Percentiles rank a stretch among this genome's conserved stretches.
phyloP scores from a whole-genome alignment of 2,113 vertebrate species.

The Furnarius figulus region DNA sequence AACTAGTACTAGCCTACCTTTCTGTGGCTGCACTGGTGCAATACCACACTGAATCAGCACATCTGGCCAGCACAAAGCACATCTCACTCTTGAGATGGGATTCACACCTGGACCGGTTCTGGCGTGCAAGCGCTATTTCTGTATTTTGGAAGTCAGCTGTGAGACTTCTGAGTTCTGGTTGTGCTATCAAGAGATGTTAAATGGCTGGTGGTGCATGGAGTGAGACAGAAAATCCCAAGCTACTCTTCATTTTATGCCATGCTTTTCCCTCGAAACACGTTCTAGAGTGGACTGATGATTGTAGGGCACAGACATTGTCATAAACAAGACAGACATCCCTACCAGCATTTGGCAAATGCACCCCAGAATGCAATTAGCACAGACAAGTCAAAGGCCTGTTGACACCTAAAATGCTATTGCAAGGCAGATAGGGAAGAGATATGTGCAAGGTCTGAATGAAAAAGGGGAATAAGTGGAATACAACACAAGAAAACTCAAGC shows the following conservation, averaged over 20 bases:
- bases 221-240: neutral
- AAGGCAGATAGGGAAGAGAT: neutral
- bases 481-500: neutral
- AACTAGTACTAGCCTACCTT: neutral
- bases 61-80: neutral
- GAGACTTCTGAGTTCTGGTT: neutral
- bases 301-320: neutral
- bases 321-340: neutral
- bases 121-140: rapidly evolving
- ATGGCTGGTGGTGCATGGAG: neutral
- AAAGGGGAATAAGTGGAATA: neutral
- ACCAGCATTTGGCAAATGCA: neutral
- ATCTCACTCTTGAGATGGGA: neutral
- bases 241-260: neutral
- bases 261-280: neutral
- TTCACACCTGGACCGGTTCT: neutral
- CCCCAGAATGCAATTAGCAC: neutral
- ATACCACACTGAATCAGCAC: neutral
- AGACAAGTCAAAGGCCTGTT: neutral
- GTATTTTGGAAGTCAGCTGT: neutral
- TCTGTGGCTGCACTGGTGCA: rapidly evolving
- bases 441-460: neutral
- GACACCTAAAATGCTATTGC: neutral
- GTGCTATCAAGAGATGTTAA: neutral
- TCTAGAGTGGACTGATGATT: neutral